Evolutionary conservation across 1,140 invertebrate genomes (phyloP).

Genomic region (Oppia nitens): DNA sequence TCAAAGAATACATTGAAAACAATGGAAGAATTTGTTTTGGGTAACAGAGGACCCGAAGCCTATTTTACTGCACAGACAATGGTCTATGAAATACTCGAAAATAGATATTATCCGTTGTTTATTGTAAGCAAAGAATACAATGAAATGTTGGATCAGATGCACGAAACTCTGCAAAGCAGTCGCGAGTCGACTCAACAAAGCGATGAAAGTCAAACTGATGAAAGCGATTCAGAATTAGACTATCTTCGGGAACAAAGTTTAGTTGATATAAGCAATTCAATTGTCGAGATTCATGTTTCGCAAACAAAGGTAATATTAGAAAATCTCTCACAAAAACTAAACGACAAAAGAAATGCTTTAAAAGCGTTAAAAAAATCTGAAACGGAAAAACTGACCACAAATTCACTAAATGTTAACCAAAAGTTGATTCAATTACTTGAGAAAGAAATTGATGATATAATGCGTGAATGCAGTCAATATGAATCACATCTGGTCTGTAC

Average conservation of each 20-base stretch:
- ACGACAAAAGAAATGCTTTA: slow-evolving; percentile 8
- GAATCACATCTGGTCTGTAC: slow-evolving; percentile 68
- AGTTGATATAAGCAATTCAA: not conserved
- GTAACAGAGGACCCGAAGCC: slow-evolving; percentile 49
- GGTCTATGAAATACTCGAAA: slow-evolving; percentile 49
- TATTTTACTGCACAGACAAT: slow-evolving; percentile 71
- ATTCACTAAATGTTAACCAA: not conserved
- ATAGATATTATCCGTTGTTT: slow-evolving; percentile 75
- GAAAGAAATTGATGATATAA: slow-evolving; percentile 59
- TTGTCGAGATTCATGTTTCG: slow-evolving; percentile 41
- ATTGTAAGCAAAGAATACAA: slow-evolving; percentile 67
- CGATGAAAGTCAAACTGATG: not conserved
- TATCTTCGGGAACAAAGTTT: not conserved
- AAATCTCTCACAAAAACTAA: not conserved
- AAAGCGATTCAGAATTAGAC: not conserved
- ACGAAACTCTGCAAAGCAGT: not conserved
- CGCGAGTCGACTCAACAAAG: not conserved
- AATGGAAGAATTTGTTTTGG: slow-evolving; percentile 45
- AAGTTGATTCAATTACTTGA: slow-evolving; percentile 47
- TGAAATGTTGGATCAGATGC: slow-evolving; percentile 34
- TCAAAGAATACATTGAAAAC: slow-evolving; percentile 39
- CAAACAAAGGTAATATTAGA: slow-evolving; percentile 28
- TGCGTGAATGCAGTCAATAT: slow-evolving; percentile 52
- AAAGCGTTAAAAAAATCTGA: not conserved
- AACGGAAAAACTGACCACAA: not conserved